Percentiles rank a stretch among this genome's conserved stretches.
Conservation (phyloP, 2,888 invertebrate species). For the Mactromeris polynyma region DNA sequence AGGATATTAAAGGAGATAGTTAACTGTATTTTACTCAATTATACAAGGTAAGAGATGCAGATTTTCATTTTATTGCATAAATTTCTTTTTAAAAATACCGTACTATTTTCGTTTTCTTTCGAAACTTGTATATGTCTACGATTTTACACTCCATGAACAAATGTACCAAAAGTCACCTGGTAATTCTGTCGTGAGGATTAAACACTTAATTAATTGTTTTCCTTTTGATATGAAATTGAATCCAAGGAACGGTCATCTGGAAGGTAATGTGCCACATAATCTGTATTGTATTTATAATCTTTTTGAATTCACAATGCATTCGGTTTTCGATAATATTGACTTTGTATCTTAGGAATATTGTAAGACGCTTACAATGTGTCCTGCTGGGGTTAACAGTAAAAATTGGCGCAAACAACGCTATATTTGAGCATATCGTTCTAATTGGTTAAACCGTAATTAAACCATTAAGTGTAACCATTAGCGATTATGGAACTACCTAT, state of each 20-base stretch:
- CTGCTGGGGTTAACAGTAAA: neutral
- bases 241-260: neutral
- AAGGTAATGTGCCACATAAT: neutral
- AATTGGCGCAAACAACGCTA: neutral
- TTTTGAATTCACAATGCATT: neutral
- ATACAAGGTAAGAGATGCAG: no score
- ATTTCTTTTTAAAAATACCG: no score
- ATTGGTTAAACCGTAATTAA: no score
- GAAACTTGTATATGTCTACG: no score
- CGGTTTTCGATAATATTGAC: conserved; percentile 1
- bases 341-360: neutral
- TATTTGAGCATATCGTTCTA: no score
- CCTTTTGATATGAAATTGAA: neutral
- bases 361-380: neutral
- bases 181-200: neutral
- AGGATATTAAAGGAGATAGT: neutral
- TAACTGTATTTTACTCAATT: neutral
- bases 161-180: neutral
- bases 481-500: no score
- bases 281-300: neutral
- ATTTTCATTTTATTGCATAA: no score
- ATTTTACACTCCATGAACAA: no score
- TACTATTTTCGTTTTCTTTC: no score
- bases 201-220: neutral
- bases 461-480: no score